Evolutionary conservation across 2,888 invertebrate genomes (phyloP), one percentile per base, ranked within the genome.

Genomic region (Villa cingulata): DNA sequence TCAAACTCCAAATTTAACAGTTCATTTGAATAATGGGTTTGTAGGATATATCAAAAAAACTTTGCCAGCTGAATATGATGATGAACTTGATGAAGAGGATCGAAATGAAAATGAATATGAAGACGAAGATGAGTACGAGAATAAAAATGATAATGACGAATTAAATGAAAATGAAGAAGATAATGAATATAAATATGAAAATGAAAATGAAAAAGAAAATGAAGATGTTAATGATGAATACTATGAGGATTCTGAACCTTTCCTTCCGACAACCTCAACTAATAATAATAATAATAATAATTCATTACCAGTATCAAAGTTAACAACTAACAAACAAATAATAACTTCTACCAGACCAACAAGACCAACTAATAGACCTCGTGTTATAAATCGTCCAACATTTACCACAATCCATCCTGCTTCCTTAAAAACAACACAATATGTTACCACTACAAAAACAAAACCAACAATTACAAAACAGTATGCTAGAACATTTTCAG

Each of bases 401-500:
- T 55, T 61, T 27, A 51, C 53, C 34, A 64, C 68, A 5, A 50
- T 62, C 4, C 63, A 63, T 48, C 68, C 68, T 2, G 60, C 63
- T 49, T 62, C 65, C 37, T 57, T 54, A 15, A 61, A 62, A 39
- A 63, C 59, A 12, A 32, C 61, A 40, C 57, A 58, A 46, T 59
- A 59, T 5, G 57, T 62, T 29, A 64, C 62, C 48, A 63, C 66
- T 16, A 61, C 64, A 5, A 60, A 61, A 4, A 68, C 65, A 50
- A 62, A 63, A 50, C 58, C 62, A 17, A 62, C 59, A 39, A 65
- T 62, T 44, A 67, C 64, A n/a, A 59, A 62, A 29, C 62, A 57
- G 29, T 68, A 69, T 51, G 66, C 67, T 51, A 60, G 68, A 19
- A 68, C 66, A 54, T 66, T 66, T 51, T 55, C 56, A 4, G 60